Evolutionary conservation across 2,113 vertebrate species (phyloP), one percentile per base, ranked within the genome.

Genomic region (Cepphus grylle): DNA sequence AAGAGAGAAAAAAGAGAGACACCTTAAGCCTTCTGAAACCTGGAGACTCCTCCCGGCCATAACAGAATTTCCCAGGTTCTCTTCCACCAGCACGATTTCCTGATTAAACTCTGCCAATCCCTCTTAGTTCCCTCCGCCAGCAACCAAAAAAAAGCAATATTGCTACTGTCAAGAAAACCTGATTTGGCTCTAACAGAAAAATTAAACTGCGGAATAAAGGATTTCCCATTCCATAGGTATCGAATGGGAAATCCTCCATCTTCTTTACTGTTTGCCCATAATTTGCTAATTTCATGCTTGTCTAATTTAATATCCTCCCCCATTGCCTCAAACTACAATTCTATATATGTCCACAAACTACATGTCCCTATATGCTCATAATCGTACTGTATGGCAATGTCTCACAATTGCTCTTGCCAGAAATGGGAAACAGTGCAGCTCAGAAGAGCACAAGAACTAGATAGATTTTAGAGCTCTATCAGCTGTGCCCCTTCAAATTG

Each of bases 241-340:
- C 16, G 86, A 49, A 49, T 22, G 21, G 47, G 47, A 49, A 49
- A 49, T 88, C 47, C 76, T 92, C 43, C 22, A 66, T 74, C 62
- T 80, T 93, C 56, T 92, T 58, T 78, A 77, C 16, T 49, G 38
- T 63, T 83, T 86, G 72, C 47, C 71, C 2, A 20, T 81, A 86
- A 94, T 88, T 86, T 84, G 63, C 59, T 92, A 83, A 90, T 92
- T 96, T 95, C 85, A 83, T 86, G 82, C 63, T 84, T 91, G 76
- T 84, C 88, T 88, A 90, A 94, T 92, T 90, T 81, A 93, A 94
- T 81, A 91, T 47, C n/a, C 69, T 94, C 30, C 32, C 58, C 67
- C 1, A 3, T 34, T 83, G 82, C 65, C 80, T 94, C 69, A 63
- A 94, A 94, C 2, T 36, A 67, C 18, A 62, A 76, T 62, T 86